Evolutionary conservation across 1,140 invertebrate species (phyloP).

Genomic region (Orius insidiosus): DNA sequence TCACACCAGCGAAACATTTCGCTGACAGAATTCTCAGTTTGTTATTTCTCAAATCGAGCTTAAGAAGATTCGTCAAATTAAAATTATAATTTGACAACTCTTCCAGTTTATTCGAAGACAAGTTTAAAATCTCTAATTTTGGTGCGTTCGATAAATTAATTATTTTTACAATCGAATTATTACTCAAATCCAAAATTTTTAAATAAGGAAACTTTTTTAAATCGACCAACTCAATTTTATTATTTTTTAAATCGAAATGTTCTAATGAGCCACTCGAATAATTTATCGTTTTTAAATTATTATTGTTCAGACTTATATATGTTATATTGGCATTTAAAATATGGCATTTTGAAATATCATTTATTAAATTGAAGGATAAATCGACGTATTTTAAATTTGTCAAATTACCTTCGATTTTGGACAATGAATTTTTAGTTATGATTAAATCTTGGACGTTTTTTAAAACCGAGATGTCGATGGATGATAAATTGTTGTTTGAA

Average conservation of each 20-base stretch:
- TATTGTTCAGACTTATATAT: conserved; percentile 10
- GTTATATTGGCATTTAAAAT: conserved; percentile 4
- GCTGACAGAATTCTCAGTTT: conserved; percentile 38
- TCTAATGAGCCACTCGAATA: conserved; percentile 4
- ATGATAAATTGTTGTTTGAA: conserved; percentile 6
- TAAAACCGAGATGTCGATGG: conserved; percentile 1
- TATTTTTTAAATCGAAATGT: conserved; percentile 9
- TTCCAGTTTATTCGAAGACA: conserved; percentile 31
- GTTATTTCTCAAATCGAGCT: conserved; percentile 45
- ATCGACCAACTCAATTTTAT: conserved; percentile 5
- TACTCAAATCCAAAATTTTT: conserved; percentile 9
- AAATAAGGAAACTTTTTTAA: conserved; percentile 8
- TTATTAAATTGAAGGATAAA: conserved; percentile 11
- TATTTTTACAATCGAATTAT: conserved; percentile 5
- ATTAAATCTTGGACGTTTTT: conserved; percentile 6
- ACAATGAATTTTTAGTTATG: conserved; percentile 10
- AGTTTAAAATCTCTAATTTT: conserved; percentile 22
- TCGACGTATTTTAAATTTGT: conserved; percentile 9
- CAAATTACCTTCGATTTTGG: conserved; percentile 2
- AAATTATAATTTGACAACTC: conserved; percentile 32
- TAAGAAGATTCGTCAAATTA: conserved; percentile 27
- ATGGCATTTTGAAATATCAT: conserved; percentile 1
- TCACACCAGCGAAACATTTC: conserved; percentile 34
- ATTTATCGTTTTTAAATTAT: conserved; percentile 6
- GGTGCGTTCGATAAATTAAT: conserved; percentile 3